phyloP scores from a whole-genome alignment of 2,113 vertebrate species.

The Girardinichthys multiradiatus region DNA sequence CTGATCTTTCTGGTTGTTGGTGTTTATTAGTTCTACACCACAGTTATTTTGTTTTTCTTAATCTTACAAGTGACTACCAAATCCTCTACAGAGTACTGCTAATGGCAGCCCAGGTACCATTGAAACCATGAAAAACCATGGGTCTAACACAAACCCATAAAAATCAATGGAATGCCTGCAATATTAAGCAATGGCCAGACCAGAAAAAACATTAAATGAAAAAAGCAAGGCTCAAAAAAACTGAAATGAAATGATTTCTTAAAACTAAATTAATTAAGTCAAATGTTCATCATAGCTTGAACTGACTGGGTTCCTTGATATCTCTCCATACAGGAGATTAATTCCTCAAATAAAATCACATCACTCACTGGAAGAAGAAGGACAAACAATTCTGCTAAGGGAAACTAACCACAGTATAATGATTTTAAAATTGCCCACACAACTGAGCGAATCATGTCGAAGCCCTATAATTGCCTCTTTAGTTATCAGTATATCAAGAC shows the following conservation, averaged over 20 bases:
- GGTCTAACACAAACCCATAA: neutral
- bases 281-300: neutral
- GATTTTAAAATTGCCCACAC: neutral
- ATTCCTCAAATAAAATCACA: neutral
- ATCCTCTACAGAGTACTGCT: neutral
- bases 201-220: too few species aligned
- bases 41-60: neutral
- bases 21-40: neutral
- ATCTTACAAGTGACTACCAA: neutral
- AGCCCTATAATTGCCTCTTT: too few species aligned
- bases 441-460: neutral
- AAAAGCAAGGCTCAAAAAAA: neutral
- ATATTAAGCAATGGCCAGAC: too few species aligned
- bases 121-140: neutral
- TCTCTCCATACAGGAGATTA: neutral
- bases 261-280: neutral
- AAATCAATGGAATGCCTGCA: neutral
- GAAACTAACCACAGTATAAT: neutral
- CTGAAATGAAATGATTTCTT: neutral
- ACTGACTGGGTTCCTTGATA: neutral
- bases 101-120: neutral
- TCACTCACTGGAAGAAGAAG: neutral
- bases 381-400: neutral
- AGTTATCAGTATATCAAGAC: too few species aligned
- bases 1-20: neutral